Evolutionary conservation across 2,797 vertebrate species (phyloP), one percentile per base, ranked within the genome.

Genomic region (Ceyx erithaca): DNA sequence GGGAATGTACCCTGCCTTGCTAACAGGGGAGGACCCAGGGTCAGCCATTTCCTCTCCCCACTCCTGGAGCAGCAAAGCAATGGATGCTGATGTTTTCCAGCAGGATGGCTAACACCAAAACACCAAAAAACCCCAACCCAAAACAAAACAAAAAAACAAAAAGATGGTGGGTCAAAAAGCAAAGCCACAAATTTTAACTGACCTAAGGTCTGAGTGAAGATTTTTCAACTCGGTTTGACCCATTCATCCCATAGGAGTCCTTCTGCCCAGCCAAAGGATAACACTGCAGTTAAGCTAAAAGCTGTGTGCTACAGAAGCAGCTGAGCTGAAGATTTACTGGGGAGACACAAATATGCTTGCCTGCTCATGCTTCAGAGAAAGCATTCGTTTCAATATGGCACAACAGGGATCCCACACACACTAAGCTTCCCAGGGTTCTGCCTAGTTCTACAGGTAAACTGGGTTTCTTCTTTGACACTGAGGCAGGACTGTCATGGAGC

Each of bases 231-330:
- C 46, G 87, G 58, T 91, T 82, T 5, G 23, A 89, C 64, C 71
- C 2, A 0, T 64, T 95, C 64, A 85, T 82, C 81, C 72, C 81
- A 92, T 68, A 69, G 54, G 30, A 20, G 16, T 51, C 49, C 58
- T 90, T 77, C 68, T 73, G 57, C 46, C 75, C 80, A 64, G 71
- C 85, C 76, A 43, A 80, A 78, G 85, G 81, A 72, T 71, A 92
- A 85, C 54, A 71, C 77, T 79, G 73, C 84, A 89, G 66, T 90
- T 89, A 86, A 89, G 46, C 33, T 86, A 89, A 91, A 95, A 89
- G 45, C 73, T 67, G 30, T 25, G 23, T 63, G 67, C 72, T 72
- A 61, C 31, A 72, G 52, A 86, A 89, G 45, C 55, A 67, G 55
- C 28, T 46, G 77, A 83, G 67, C 33, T 57, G 45, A 45, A 33